A percentile compares a stretch with the other conserved stretches of the same genome.
Conservation (phyloP, 2,888 invertebrate species). For the Galeruca laticollis region DNA sequence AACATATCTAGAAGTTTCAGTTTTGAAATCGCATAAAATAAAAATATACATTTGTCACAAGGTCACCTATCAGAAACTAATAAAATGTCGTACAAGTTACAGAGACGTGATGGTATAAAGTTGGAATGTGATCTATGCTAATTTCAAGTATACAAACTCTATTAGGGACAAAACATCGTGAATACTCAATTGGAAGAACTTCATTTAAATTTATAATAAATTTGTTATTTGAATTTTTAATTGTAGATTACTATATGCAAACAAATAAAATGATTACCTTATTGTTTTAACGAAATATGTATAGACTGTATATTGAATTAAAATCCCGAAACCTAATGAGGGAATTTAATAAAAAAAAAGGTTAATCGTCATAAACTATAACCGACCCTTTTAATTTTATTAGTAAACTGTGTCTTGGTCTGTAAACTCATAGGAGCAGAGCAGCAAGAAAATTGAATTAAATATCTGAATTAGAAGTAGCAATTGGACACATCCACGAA, state of each 20-base stretch:
- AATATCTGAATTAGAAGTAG: too few species aligned
- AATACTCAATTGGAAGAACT: constrained; percentile 6
- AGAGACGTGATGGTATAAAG: constrained; percentile 6
- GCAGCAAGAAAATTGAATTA: too few species aligned
- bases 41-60: constrained; percentile 14
- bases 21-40: neutral
- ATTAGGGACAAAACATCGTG: neutral
- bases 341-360: too few species aligned
- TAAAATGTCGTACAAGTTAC: constrained; percentile 13
- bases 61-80: constrained; percentile 1
- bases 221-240: constrained; percentile 5
- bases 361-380: too few species aligned
- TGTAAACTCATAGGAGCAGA: too few species aligned
- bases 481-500: too few species aligned
- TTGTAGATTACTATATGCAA: neutral
- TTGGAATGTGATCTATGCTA: constrained; percentile 14
- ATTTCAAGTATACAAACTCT: constrained; percentile 7
- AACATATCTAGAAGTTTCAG: neutral
- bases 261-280: neutral
- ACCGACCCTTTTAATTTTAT: too few species aligned
- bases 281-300: too few species aligned
- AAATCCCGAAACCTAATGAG: too few species aligned
- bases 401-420: too few species aligned
- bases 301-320: too few species aligned
- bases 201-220: constrained; percentile 11